phyloP scores from a whole-genome alignment of 37 sponge, comb jelly and placozoan species.

The Beroe forskalii region DNA sequence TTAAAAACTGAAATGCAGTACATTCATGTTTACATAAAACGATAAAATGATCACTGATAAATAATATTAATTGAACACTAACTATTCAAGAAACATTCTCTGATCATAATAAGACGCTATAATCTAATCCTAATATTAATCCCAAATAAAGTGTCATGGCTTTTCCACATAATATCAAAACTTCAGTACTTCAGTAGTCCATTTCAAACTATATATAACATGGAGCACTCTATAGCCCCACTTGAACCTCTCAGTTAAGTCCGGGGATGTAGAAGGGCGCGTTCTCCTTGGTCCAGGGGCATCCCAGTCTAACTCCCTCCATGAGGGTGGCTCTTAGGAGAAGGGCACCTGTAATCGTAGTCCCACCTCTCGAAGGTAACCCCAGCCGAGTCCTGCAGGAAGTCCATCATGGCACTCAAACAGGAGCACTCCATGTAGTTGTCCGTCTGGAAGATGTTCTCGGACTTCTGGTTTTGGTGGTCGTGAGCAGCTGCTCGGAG shows the following conservation, averaged over 20 bases:
- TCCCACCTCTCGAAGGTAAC: neutral
- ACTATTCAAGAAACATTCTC: no score
- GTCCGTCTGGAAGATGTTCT: neutral
- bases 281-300: conserved; percentile 22
- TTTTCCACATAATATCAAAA: no score
- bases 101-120: no score
- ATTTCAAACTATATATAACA: no score
- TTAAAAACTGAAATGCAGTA: no score
- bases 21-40: no score
- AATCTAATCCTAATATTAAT: no score
- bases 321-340: neutral
- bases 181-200: no score
- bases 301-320: neutral
- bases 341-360: neutral
- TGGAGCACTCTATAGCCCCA: no score
- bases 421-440: neutral
- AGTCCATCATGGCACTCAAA: neutral
- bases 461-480: neutral
- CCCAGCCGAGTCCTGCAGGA: neutral
- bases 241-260: neutral
- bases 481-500: conserved; percentile 34
- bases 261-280: conserved; percentile 29
- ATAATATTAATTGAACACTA: no score
- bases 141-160: no score
- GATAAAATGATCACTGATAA: no score